These are phyloP conservation scores for Hyposmocoma kahamanoa DNA, from an alignment of 1,140 invertebrate genomes.

Conservation along the genomic window DNA sequence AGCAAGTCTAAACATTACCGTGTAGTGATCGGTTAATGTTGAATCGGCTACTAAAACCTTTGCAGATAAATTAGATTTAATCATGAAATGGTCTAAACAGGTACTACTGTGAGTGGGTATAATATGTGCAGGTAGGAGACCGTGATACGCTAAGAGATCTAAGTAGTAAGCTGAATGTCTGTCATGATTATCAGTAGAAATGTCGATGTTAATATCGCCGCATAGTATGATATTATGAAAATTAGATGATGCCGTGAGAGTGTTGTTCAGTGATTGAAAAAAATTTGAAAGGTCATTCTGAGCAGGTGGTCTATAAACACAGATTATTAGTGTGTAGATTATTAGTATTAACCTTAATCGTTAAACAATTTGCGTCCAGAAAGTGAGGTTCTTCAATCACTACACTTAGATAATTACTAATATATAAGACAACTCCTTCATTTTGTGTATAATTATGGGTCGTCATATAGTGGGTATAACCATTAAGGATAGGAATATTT, in stretches of 20 bases:
- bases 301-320: not conserved
- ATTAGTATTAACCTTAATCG: not conserved
- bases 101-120: slow-evolving; percentile 11
- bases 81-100: slow-evolving; percentile 14
- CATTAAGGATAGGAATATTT: not conserved
- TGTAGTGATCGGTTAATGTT: not conserved
- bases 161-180: too few relatives aligned
- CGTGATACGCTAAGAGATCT: slow-evolving; percentile 14
- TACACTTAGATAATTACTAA: not conserved
- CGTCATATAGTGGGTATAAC: not conserved
- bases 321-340: not conserved
- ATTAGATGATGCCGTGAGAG: too few relatives aligned
- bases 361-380: not conserved
- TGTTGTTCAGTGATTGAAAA: too few relatives aligned
- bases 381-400: not conserved
- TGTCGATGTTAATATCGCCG: slow-evolving; percentile 21
- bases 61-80: slow-evolving; percentile 7
- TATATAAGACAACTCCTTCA: not conserved
- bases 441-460: not conserved
- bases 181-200: not conserved
- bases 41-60: not conserved
- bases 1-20: not conserved
- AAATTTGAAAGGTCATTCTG: too few relatives aligned
- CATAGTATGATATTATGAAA: slow-evolving; percentile 16
- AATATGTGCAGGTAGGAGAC: slow-evolving; percentile 10